Evolutionary conservation across 92 coral and sea anemone genomes (phyloP), one percentile per base, ranked within the genome.

Genomic region (Umimayanthus chanpuru): DNA sequence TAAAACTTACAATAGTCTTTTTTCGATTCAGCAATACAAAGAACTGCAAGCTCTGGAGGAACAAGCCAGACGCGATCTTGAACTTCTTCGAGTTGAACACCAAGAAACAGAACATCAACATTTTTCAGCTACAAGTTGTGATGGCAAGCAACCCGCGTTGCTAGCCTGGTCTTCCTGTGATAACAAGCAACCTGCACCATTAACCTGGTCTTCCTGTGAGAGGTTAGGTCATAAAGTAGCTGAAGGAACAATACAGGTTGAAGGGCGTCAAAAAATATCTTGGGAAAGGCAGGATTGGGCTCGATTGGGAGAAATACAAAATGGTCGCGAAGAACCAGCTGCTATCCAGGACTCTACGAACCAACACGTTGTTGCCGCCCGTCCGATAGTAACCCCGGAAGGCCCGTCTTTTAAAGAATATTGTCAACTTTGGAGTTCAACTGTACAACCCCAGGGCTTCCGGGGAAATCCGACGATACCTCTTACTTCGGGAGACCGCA

Each of bases 1-100:
- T 44, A 78, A 78, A 78, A n/a, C 0, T 61, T 58, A 30, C n/a
- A 4, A 21, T 30, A 21, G 20, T 81, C n/a, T 81, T 66, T 55
- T 16, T 14, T 4, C 18, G 29, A 25, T 78, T 78, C 61, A 83
- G 87, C 66, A 68, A 67, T 55, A 28, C 56, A n/a, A 29, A 83
- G 87, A 83, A 70, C 87, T 83, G 23, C 87, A 72, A 71, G 61
- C 87, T 38, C 87, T 83, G 9, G 87, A 83, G 49, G 87, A 44
- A 43, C 87, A 83, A 50, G 87, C 74, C 20, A 44, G 70, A 32
- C 87, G 64, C 26, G 87, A 83, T 83, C 74, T 83, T 28, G 77
- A 83, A 32, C 87, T 83, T 68, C 87, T 83, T 71, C 41, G 77
- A 83, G 25, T 67, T 65, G 71, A 83, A 4, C 87, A 83, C 26